Conservation (phyloP, 53 echinoderm and acorn worm species). For the Henricia sp. region DNA sequence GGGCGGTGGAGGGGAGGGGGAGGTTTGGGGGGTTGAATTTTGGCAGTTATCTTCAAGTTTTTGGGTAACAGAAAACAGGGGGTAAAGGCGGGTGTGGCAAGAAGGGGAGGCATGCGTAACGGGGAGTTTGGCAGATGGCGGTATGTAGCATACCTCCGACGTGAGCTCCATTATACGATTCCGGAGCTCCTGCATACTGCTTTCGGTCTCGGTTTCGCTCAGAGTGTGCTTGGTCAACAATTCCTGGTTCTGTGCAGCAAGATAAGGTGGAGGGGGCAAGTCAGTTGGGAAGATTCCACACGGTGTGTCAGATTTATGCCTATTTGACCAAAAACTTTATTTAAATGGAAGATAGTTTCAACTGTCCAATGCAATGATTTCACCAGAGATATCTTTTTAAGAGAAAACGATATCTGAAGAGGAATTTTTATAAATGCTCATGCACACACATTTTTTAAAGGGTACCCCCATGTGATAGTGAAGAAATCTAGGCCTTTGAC, state of each 20-base stretch:
- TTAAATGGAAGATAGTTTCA: too few relatives aligned
- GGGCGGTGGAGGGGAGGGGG: neutral
- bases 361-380: too few relatives aligned
- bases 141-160: constrained; percentile 74
- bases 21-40: neutral
- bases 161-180: constrained; percentile 83
- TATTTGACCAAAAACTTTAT: too few relatives aligned
- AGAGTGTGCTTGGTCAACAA: constrained; percentile 82
- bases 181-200: constrained; percentile 79
- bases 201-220: constrained; percentile 74
- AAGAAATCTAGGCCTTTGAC: too few relatives aligned
- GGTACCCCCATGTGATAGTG: too few relatives aligned
- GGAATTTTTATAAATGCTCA: too few relatives aligned
- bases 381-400: too few relatives aligned
- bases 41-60: neutral
- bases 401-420: too few relatives aligned
- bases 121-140: neutral
- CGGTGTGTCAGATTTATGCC: too few relatives aligned
- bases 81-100: neutral
- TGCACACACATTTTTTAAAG: too few relatives aligned
- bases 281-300: neutral
- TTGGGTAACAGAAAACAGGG: neutral
- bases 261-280: neutral
- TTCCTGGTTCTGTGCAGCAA: constrained; percentile 81
- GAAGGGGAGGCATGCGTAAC: neutral